Evolutionary conservation across 2,113 vertebrate genomes (phyloP).

Genomic region (Cyanoderma ruficeps): DNA sequence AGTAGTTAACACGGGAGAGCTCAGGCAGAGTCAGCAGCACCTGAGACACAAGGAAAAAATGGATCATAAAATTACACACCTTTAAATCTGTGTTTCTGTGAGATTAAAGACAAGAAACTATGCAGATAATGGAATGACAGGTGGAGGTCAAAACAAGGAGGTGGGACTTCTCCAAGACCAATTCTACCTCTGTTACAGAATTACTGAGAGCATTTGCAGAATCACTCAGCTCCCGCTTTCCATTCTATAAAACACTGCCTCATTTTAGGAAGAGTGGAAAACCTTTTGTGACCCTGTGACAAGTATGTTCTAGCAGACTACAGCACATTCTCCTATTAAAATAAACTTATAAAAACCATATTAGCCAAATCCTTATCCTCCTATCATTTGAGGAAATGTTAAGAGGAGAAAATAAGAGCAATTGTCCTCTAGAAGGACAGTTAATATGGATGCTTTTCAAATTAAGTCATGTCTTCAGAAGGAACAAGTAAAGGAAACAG

Average conservation of each 20-base stretch:
- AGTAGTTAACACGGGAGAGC: constrained; percentile 83
- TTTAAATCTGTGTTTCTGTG: background rate
- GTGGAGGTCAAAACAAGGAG: background rate
- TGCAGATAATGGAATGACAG: background rate
- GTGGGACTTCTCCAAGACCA: background rate
- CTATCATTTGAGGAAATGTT: background rate
- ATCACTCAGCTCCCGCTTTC: background rate
- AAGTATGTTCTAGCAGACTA: background rate
- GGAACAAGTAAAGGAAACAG: background rate
- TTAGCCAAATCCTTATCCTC: background rate
- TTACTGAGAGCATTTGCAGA: background rate
- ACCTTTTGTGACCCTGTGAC: background rate
- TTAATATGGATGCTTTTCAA: background rate
- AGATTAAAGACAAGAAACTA: background rate
- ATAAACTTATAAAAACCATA: background rate
- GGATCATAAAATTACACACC: background rate
- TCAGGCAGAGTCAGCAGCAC: constrained; percentile 89
- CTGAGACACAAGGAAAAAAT: constrained; percentile 61
- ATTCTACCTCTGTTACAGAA: background rate
- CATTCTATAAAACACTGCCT: background rate
- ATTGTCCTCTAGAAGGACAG: background rate
- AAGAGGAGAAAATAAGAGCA: background rate
- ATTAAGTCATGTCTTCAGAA: background rate
- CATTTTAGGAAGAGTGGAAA: background rate
- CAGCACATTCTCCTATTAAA: background rate